A percentile compares a stretch with the other conserved stretches of the same genome.
Conservation (phyloP, 2,113 vertebrate species). For the Syngnathus scovelli region DNA sequence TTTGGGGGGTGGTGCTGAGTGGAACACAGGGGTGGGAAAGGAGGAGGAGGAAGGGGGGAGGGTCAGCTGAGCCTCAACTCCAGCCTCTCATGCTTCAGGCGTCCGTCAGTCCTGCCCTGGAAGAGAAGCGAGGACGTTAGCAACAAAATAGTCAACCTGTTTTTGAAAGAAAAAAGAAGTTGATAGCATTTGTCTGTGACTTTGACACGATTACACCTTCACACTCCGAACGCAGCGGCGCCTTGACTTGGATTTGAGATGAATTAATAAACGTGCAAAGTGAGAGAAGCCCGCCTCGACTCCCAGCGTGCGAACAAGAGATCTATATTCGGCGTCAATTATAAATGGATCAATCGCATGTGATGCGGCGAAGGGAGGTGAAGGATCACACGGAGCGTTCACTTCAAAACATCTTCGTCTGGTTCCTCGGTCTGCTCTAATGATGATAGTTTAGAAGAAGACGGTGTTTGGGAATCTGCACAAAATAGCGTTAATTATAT, state of each 20-base stretch:
- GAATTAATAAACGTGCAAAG: background rate
- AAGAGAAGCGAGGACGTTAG: constrained; percentile 20
- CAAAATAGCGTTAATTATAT: background rate
- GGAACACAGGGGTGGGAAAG: constrained; percentile 28
- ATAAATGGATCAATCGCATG: constrained; percentile 9
- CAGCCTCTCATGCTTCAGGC: constrained; percentile 62
- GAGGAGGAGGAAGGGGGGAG: constrained; percentile 50
- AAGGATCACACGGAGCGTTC: background rate
- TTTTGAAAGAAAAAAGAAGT: constrained; percentile 20
- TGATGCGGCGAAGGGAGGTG: background rate
- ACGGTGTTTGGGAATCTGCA: background rate
- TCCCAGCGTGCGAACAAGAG: constrained; percentile 2
- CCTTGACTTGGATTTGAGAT: background rate
- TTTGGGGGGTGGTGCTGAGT: constrained; percentile 13
- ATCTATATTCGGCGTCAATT: constrained; percentile 20
- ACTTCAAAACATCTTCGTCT: background rate
- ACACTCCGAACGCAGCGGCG: background rate
- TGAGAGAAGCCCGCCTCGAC: no score
- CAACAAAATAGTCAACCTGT: background rate
- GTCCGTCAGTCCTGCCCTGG: constrained; percentile 43
- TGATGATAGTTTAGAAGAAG: background rate
- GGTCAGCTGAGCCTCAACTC: constrained; percentile 72
- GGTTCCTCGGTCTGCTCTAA: background rate
- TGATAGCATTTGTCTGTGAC: background rate
- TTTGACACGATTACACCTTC: background rate